These are phyloP conservation scores for Mus spicilegus DNA, from an alignment of 2,113 vertebrate species.

Conservation along the genomic window DNA sequence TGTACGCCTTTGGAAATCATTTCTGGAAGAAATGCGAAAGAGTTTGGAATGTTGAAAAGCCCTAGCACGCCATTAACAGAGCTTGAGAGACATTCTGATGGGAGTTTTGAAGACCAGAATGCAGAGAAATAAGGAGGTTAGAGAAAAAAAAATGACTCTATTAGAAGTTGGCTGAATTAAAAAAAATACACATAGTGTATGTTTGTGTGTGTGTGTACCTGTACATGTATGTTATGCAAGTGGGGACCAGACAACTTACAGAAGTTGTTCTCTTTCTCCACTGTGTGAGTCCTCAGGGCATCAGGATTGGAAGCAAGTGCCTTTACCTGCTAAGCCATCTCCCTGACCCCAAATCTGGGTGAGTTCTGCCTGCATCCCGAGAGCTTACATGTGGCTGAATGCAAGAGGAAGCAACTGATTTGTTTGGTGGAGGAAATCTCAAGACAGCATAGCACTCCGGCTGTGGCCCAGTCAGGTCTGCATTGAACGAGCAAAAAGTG, in stretches of 20 bases:
- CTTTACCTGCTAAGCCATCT: background rate
- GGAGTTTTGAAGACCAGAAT: background rate
- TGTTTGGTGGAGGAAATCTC: background rate
- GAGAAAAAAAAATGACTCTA: background rate
- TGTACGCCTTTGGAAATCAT: background rate
- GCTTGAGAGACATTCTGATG: background rate
- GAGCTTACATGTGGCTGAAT: background rate
- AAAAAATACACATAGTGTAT: background rate
- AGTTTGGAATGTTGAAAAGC: background rate
- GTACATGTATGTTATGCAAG: background rate
- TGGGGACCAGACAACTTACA: background rate
- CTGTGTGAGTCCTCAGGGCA: background rate
- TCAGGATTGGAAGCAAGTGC: background rate
- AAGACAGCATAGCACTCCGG: background rate
- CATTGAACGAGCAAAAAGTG: too few relatives aligned
- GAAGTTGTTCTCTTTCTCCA: background rate
- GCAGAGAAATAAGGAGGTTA: background rate
- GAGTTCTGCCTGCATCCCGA: background rate
- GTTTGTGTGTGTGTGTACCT: background rate
- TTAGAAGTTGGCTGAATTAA: background rate
- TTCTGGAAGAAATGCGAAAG: background rate
- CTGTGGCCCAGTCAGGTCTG: background rate
- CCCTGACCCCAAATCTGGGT: background rate
- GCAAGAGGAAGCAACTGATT: background rate
- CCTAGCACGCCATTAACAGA: background rate